These are phyloP conservation scores for Popillia japonica DNA, from an alignment of 1,140 invertebrate species.

Conservation along the genomic window DNA sequence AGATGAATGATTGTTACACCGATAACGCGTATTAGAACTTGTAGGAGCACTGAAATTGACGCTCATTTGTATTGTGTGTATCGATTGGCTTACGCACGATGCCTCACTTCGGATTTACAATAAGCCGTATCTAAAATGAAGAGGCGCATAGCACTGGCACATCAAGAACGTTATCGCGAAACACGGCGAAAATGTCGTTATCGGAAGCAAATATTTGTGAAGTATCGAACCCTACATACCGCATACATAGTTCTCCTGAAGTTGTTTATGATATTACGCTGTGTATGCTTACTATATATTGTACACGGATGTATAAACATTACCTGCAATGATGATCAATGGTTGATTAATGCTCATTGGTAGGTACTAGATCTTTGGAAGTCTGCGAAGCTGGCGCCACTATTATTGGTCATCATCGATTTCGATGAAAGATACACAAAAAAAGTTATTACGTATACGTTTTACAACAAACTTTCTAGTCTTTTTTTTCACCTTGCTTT, in stretches of 20 bases:
- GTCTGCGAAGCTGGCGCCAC: too few relatives aligned
- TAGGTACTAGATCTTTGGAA: too few relatives aligned
- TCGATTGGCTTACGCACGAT: background rate
- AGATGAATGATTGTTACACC: background rate
- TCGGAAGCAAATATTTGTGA: background rate
- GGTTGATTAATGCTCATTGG: too few relatives aligned
- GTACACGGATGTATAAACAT: too few relatives aligned
- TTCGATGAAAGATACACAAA: too few relatives aligned
- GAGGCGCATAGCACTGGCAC: too few relatives aligned
- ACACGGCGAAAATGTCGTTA: background rate
- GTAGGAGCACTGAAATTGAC: background rate
- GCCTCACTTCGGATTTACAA: background rate
- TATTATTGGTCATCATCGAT: too few relatives aligned
- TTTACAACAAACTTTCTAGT: too few relatives aligned
- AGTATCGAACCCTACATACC: background rate
- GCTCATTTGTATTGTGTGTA: background rate
- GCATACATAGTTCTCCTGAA: too few relatives aligned
- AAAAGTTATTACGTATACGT: too few relatives aligned
- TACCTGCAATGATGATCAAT: too few relatives aligned
- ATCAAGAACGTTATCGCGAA: background rate
- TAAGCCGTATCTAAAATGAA: background rate
- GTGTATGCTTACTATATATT: background rate
- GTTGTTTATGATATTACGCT: background rate
- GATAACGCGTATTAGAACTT: background rate
- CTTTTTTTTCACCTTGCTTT: too few relatives aligned